Conservation (phyloP, 2,888 invertebrate genomes). For the Odontocerum albicorne region DNA sequence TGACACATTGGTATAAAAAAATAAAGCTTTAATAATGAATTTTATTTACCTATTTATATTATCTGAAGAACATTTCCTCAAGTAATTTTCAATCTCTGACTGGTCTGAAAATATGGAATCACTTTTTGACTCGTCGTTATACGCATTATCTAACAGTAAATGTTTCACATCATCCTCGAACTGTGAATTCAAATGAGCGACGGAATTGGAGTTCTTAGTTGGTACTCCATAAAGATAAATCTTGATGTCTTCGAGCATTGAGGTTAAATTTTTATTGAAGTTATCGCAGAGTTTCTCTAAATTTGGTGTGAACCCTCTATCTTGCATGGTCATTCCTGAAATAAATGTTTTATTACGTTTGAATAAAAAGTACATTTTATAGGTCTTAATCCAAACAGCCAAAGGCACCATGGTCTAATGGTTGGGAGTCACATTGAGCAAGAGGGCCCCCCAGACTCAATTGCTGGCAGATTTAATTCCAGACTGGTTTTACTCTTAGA, state of each 20-base stretch:
- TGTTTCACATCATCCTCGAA: constrained; percentile 44
- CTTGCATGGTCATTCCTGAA: constrained; percentile 70
- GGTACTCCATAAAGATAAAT: constrained; percentile 61
- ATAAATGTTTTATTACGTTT: too few relatives aligned
- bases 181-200: constrained; percentile 40
- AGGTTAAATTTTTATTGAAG: constrained; percentile 64
- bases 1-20: too few relatives aligned
- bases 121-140: constrained; percentile 39
- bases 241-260: constrained; percentile 68
- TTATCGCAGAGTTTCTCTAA: constrained; percentile 69
- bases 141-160: constrained; percentile 20
- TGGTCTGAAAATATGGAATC: constrained; percentile 47
- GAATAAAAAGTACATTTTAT: too few relatives aligned
- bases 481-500: too few relatives aligned
- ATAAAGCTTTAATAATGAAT: too few relatives aligned
- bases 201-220: constrained; percentile 45
- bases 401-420: too few relatives aligned
- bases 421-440: too few relatives aligned
- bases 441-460: too few relatives aligned
- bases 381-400: too few relatives aligned
- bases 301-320: constrained; percentile 74
- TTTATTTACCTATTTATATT: constrained; percentile 59
- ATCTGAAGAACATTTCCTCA: constrained; percentile 53
- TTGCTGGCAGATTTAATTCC: too few relatives aligned
- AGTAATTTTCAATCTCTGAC: constrained; percentile 53